Percentiles rank a stretch among this genome's conserved stretches.
Evolutionary conservation across 2,797 vertebrate species (phyloP).

Genomic region (Notolepis coatsorum): DNA sequence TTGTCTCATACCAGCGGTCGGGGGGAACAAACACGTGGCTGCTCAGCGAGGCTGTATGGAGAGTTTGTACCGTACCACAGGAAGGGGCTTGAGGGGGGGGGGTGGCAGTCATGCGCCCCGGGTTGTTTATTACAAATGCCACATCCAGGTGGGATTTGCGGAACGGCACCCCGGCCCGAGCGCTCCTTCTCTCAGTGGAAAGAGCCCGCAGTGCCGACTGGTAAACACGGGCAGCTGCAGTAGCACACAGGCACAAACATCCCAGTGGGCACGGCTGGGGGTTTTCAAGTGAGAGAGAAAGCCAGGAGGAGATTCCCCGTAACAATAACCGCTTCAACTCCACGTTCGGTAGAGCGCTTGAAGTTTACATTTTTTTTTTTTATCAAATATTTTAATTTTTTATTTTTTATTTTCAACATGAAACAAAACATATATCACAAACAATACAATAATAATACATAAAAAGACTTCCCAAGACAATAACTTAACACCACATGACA

Average conservation of each 20-base stretch:
- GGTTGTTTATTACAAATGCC: conserved; percentile 84
- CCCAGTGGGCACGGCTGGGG: conserved; percentile 43
- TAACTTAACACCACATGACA: too few relatives aligned
- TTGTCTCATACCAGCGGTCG: too few relatives aligned
- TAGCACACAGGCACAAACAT: conserved; percentile 56
- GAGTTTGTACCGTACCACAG: conserved; percentile 7
- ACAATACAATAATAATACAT: too few relatives aligned
- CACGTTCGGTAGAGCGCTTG: not conserved
- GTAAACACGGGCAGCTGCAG: conserved; percentile 81
- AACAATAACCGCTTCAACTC: conserved; percentile 55
- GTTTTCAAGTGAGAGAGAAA: conserved; percentile 31
- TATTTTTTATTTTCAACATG: too few relatives aligned
- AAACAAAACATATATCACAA: too few relatives aligned
- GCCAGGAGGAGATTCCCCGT: conserved; percentile 13
- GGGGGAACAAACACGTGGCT: conserved; percentile 59
- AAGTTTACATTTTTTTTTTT: not conserved
- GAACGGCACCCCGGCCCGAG: conserved; percentile 72
- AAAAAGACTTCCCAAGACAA: too few relatives aligned
- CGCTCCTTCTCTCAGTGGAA: conserved; percentile 76
- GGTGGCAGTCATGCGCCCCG: conserved; percentile 68
- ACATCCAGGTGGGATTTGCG: conserved; percentile 83
- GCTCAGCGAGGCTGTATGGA: conserved; percentile 48
- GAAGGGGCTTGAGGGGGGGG: conserved; percentile 53
- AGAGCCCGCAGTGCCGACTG: conserved; percentile 76
- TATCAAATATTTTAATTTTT: too few relatives aligned